A percentile compares a stretch with the other conserved stretches of the same genome.
Evolutionary conservation across 2,888 invertebrate genomes (phyloP).

Genomic region (Aleiodes alternator): DNA sequence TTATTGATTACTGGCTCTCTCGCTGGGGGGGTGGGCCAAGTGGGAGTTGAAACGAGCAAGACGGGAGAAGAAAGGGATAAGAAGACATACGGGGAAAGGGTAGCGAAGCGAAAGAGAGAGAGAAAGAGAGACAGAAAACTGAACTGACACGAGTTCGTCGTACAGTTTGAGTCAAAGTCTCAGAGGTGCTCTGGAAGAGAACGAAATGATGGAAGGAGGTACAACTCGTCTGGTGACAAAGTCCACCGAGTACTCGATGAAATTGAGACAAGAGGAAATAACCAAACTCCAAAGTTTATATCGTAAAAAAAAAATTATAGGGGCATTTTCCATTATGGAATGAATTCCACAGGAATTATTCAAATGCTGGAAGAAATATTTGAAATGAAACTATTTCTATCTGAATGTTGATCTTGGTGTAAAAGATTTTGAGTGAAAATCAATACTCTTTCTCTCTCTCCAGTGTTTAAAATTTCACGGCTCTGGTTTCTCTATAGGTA

Average conservation of each 20-base stretch:
- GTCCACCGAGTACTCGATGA: slow-evolving; percentile 11
- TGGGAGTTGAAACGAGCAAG: slow-evolving; percentile 15
- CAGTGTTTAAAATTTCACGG: slow-evolving; percentile 1
- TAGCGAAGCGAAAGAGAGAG: slow-evolving; percentile 34
- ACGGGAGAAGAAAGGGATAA: slow-evolving; percentile 15
- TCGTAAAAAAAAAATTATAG: not conserved
- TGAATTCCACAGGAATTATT: too few species aligned
- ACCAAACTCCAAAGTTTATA: slow-evolving; percentile 16
- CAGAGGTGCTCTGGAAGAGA: slow-evolving; percentile 22
- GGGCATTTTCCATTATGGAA: not conserved
- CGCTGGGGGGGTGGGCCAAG: slow-evolving; percentile 51
- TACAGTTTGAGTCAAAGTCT: slow-evolving; percentile 42
- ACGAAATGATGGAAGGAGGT: not conserved
- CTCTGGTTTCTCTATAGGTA: slow-evolving; percentile 50
- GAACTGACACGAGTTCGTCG: slow-evolving; percentile 46
- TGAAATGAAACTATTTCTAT: too few species aligned
- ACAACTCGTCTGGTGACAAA: slow-evolving; percentile 30
- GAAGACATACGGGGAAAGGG: slow-evolving; percentile 13
- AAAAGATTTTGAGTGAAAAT: not conserved
- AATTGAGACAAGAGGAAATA: slow-evolving; percentile 40
- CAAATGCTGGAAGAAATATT: too few species aligned
- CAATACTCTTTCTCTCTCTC: not conserved
- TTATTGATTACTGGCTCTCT: slow-evolving; percentile 73
- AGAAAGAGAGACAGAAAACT: slow-evolving; percentile 28
- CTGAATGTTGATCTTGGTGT: not conserved